These are phyloP conservation scores for Acleris cristana DNA, from an alignment of 2,888 invertebrate genomes.

Conservation along the genomic window DNA sequence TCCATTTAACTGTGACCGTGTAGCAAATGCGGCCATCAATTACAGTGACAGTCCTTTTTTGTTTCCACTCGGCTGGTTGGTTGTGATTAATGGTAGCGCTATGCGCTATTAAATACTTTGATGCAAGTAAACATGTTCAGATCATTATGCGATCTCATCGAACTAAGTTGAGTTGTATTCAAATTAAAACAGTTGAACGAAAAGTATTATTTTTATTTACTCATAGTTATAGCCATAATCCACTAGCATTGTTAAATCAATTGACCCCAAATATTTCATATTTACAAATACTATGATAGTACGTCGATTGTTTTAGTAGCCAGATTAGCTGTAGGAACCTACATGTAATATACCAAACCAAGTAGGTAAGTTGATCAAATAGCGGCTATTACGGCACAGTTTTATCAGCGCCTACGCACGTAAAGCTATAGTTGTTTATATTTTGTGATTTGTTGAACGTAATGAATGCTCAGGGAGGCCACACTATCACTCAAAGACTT, in stretches of 20 bases:
- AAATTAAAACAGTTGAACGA: neutral
- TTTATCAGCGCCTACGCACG: slow-evolving; percentile 15
- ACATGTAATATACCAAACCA: too few relatives aligned
- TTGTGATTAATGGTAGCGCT: slow-evolving; percentile 47
- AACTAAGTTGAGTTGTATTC: too few relatives aligned
- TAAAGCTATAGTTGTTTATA: slow-evolving; percentile 45
- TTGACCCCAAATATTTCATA: too few relatives aligned
- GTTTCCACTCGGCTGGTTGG: slow-evolving; percentile 46
- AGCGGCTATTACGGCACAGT: too few relatives aligned
- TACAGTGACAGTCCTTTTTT: slow-evolving; percentile 61
- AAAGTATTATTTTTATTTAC: neutral
- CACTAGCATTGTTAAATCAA: too few relatives aligned
- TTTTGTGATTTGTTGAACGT: slow-evolving; percentile 60
- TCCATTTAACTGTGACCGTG: slow-evolving; percentile 63
- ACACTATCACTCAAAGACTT: slow-evolving; percentile 76
- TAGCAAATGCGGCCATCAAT: slow-evolving; percentile 66
- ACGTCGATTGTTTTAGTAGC: too few relatives aligned
- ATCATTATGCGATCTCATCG: too few relatives aligned
- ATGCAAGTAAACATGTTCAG: slow-evolving; percentile 1
- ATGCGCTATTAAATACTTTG: slow-evolving; percentile 24
- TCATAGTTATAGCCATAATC: too few relatives aligned
- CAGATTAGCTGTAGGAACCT: too few relatives aligned
- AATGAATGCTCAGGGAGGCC: slow-evolving; percentile 76
- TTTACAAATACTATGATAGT: too few relatives aligned
- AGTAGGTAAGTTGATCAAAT: too few relatives aligned